Evolutionary conservation across 2,888 invertebrate species (phyloP).

Genomic region (Neoitamus cyanurus): DNA sequence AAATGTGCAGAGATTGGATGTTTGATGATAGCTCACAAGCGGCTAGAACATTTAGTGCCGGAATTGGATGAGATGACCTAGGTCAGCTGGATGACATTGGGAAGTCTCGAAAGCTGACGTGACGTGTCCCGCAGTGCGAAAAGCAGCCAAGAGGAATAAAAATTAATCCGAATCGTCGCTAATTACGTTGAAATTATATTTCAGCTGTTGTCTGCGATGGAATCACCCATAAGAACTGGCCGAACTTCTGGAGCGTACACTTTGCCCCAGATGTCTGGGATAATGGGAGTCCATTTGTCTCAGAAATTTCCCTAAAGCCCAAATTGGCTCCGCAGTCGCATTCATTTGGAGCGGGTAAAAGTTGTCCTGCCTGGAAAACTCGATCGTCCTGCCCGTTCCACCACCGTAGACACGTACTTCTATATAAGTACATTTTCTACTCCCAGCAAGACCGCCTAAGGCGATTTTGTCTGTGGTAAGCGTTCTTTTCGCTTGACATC

Average conservation of each 20-base stretch:
- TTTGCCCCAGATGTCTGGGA: conserved; percentile 21
- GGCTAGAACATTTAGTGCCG: too few species aligned
- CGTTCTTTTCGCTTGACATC: not conserved
- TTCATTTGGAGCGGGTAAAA: not conserved
- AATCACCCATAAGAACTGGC: conserved; percentile 1
- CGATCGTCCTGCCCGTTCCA: not conserved
- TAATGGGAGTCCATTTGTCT: conserved; percentile 42
- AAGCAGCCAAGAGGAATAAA: not conserved
- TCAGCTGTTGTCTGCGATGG: conserved; percentile 20
- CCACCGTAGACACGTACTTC: not conserved
- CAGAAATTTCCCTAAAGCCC: conserved; percentile 21
- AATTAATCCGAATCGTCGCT: conserved; percentile 17
- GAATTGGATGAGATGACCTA: too few species aligned
- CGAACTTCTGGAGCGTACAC: not conserved
- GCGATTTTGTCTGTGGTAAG: not conserved
- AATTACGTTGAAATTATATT: conserved; percentile 24
- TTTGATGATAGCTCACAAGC: too few species aligned
- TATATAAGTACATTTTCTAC: not conserved
- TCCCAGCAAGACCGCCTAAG: not conserved
- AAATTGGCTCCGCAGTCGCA: not conserved
- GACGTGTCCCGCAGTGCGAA: not conserved
- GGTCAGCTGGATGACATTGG: not conserved
- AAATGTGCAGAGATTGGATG: too few species aligned
- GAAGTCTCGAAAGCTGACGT: not conserved
- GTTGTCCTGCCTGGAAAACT: not conserved